A percentile compares a stretch with the other conserved stretches of the same genome.
These are phyloP conservation scores for Pseudolaguvia tuberculata DNA, from an alignment of 2,113 vertebrate species.

Conservation along the genomic window DNA sequence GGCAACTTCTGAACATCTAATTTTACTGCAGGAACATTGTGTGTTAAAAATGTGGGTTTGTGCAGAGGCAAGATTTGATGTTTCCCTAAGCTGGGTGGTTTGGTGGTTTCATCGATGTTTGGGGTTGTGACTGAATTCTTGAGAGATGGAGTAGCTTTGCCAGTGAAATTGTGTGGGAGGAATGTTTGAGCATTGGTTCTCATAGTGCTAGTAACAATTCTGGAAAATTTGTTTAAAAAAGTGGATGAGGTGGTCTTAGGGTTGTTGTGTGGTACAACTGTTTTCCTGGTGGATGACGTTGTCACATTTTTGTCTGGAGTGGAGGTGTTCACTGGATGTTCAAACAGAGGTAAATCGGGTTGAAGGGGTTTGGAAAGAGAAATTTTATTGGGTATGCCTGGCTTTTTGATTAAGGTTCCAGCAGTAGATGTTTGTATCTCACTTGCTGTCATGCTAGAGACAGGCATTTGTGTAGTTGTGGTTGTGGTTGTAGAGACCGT, in stretches of 20 bases:
- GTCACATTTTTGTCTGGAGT: conserved; percentile 34
- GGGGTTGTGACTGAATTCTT: conserved; percentile 23
- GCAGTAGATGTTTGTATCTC: conserved; percentile 19
- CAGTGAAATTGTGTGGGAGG: conserved; percentile 41
- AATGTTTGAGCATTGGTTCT: conserved; percentile 40
- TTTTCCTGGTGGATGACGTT: conserved; percentile 48
- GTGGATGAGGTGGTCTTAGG: conserved; percentile 51
- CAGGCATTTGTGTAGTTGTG: conserved; percentile 26
- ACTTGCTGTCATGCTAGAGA: neutral
- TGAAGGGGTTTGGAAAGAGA: conserved; percentile 31
- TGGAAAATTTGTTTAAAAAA: conserved; percentile 47
- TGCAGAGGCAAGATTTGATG: conserved; percentile 32
- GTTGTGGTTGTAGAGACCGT: conserved; percentile 46
- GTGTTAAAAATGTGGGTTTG: conserved; percentile 15
- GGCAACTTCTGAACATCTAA: conserved; percentile 11
- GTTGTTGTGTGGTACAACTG: conserved; percentile 40
- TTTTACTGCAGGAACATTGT: conserved; percentile 20
- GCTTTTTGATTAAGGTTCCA: conserved; percentile 39
- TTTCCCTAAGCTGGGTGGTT: conserved; percentile 25
- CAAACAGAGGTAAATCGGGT: conserved; percentile 44
- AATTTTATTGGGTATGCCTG: conserved; percentile 43
- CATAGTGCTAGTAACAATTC: conserved; percentile 38
- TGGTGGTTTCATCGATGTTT: conserved; percentile 28
- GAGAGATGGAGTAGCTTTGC: conserved; percentile 22
- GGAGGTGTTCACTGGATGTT: conserved; percentile 27